Evolutionary conservation across 2,113 vertebrate species (phyloP).

Genomic region (Alethe diademata): DNA sequence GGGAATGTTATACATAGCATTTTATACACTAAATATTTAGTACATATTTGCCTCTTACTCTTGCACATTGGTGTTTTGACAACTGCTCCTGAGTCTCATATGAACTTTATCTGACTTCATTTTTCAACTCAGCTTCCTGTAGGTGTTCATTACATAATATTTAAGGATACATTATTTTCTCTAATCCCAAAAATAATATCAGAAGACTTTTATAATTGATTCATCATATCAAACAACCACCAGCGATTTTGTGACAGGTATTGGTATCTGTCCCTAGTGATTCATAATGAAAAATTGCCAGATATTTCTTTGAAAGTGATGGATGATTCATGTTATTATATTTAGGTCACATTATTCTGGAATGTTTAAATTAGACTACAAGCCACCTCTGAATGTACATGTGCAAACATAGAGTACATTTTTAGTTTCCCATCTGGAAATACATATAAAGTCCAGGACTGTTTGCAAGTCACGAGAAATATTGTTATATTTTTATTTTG

Average conservation of each 20-base stretch:
- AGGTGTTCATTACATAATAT: neutral
- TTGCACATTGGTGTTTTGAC: neutral
- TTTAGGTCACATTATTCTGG: conserved; percentile 44
- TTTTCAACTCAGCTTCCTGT: neutral
- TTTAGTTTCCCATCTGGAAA: conserved; percentile 60
- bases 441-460: neutral
- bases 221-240: neutral
- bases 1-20: neutral
- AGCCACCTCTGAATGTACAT: conserved; percentile 1
- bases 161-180: neutral
- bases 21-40: neutral
- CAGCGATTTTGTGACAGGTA: neutral
- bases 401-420: conserved; percentile 36
- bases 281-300: conserved; percentile 19
- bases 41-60: neutral
- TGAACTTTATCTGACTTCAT: neutral
- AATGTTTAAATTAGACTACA: conserved; percentile 52
- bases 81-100: neutral
- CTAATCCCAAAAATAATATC: neutral
- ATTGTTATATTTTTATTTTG: conserved; percentile 62
- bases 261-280: neutral
- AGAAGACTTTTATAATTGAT: neutral
- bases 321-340: conserved; percentile 36
- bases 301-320: conserved; percentile 42
- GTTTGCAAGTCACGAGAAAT: conserved; percentile 50